phyloP scores from a whole-genome alignment of 1,140 invertebrate genomes.

The Acromyrmex charruanus region DNA sequence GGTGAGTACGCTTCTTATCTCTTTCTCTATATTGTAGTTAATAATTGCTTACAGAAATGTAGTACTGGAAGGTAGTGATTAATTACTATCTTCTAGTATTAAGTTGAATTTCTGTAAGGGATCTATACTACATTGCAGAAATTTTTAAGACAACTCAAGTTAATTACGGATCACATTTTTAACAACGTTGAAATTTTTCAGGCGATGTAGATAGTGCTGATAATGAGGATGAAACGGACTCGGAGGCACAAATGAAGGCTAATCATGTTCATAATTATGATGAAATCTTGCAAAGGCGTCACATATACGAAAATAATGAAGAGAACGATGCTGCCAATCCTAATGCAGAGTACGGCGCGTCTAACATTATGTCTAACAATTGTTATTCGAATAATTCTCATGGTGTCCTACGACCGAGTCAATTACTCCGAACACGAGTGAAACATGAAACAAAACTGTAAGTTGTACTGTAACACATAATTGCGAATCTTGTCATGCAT shows the following conservation, averaged over 20 bases:
- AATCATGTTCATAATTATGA: constrained; percentile 54
- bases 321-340: constrained; percentile 64
- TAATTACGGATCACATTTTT: neutral
- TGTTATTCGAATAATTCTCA: constrained; percentile 82
- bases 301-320: constrained; percentile 72
- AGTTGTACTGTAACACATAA: constrained; percentile 41
- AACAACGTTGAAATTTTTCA: constrained; percentile 67
- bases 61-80: too few species aligned
- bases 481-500: constrained; percentile 7
- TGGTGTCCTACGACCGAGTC: constrained; percentile 80
- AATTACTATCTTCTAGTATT: too few species aligned
- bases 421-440: constrained; percentile 82
- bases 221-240: constrained; percentile 87
- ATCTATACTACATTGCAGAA: neutral
- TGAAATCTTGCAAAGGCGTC: constrained; percentile 57
- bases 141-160: neutral
- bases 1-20: constrained; percentile 86
- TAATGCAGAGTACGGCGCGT: constrained; percentile 67
- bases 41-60: too few species aligned
- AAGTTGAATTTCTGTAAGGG: too few species aligned
- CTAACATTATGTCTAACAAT: constrained; percentile 67
- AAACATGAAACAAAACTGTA: constrained; percentile 85
- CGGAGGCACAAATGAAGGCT: constrained; percentile 77
- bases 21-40: neutral
- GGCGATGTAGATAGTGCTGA: constrained; percentile 90